These are phyloP conservation scores for Saimiri boliviensis DNA, from an alignment of 2,113 vertebrate species.

Conservation along the genomic window DNA sequence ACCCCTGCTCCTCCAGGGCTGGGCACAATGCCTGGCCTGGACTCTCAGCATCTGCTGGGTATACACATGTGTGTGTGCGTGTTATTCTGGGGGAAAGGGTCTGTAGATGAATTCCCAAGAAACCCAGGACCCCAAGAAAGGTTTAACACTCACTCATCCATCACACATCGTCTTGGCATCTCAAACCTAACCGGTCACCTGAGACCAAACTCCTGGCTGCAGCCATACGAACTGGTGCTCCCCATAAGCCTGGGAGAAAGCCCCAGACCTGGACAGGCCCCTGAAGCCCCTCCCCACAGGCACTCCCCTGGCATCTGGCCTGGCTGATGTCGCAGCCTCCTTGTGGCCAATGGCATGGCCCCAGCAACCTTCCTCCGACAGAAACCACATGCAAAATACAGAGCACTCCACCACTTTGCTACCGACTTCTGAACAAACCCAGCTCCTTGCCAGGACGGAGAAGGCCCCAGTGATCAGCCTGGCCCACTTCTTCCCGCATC, in stretches of 20 bases:
- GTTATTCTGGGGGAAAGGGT: neutral
- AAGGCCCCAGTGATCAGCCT: neutral
- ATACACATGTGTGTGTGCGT: accelerated
- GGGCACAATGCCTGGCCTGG: neutral
- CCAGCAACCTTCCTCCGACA: accelerated
- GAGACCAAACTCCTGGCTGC: neutral
- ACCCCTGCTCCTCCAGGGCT: accelerated
- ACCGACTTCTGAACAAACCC: neutral
- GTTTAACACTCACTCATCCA: too few relatives aligned
- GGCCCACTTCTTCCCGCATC: accelerated
- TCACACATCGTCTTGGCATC: neutral
- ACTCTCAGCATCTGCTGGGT: accelerated
- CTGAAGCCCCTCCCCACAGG: accelerated
- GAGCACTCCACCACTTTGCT: neutral
- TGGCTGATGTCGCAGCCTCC: neutral
- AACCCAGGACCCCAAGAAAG: neutral
- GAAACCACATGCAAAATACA: accelerated
- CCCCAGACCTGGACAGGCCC: accelerated
- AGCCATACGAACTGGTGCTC: accelerated
- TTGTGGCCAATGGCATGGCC: neutral
- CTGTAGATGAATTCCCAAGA: neutral
- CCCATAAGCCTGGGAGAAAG: neutral
- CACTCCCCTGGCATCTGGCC: accelerated
- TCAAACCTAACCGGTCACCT: neutral
- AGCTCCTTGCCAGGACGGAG: accelerated